Conservation (phyloP, 2,797 vertebrate genomes). For the Neoniphon sammara region DNA sequence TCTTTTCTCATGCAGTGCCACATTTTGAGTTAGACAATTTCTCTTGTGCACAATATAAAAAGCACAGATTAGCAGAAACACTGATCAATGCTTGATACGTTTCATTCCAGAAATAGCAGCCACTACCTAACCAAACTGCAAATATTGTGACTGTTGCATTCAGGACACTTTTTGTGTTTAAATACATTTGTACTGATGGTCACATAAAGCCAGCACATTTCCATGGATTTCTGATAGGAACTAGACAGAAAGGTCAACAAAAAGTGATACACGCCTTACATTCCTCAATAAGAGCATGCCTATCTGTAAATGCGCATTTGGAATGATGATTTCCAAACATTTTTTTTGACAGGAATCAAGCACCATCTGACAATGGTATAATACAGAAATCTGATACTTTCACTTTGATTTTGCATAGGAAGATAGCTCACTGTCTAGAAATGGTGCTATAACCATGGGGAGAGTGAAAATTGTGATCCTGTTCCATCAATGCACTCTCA, state of each 20-base stretch:
- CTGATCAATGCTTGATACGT: slow-evolving; percentile 31
- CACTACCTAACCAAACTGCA: background rate
- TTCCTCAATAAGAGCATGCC: too few species aligned
- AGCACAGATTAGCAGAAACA: slow-evolving; percentile 17
- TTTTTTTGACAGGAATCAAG: too few species aligned
- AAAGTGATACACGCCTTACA: too few species aligned
- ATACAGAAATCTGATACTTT: background rate
- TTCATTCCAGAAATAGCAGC: slow-evolving; percentile 16
- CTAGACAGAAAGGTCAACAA: too few species aligned
- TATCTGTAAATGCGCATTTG: too few species aligned
- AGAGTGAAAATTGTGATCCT: slow-evolving; percentile 15
- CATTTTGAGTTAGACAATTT: slow-evolving; percentile 19
- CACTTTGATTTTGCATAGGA: background rate
- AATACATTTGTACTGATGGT: background rate
- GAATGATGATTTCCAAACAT: too few species aligned
- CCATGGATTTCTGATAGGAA: too few species aligned
- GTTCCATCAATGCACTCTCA: slow-evolving; percentile 20
- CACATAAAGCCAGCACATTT: too few species aligned
- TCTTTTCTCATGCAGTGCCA: too few species aligned
- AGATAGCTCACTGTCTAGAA: background rate
- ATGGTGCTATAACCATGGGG: slow-evolving; percentile 1
- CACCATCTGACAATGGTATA: background rate
- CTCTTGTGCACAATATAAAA: slow-evolving; percentile 45
- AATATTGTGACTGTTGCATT: background rate
- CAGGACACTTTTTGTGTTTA: background rate